A percentile compares a stretch with the other conserved stretches of the same genome.
These are phyloP conservation scores for Mionectes macconnelli DNA, from an alignment of 2,113 vertebrate genomes.

Conservation along the genomic window DNA sequence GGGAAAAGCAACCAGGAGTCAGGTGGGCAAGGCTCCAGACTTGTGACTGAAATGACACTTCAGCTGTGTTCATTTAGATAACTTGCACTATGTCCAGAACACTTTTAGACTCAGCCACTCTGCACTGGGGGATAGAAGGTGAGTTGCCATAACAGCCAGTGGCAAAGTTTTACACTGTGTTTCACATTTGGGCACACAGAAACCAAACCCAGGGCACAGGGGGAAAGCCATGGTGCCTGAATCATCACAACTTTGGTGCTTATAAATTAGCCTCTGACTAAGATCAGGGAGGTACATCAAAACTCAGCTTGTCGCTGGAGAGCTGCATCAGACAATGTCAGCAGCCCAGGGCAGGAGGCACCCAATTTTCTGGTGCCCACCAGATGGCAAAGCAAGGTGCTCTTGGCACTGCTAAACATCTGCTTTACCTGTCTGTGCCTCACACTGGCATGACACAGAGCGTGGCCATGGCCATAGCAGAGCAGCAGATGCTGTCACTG, in stretches of 20 bases:
- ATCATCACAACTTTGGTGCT: neutral
- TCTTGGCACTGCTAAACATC: neutral
- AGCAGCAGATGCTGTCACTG: neutral
- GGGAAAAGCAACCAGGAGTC: neutral
- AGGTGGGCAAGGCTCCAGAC: neutral
- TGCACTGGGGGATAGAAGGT: neutral
- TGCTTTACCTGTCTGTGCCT: neutral
- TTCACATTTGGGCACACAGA: neutral
- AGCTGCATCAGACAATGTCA: neutral
- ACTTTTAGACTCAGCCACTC: neutral
- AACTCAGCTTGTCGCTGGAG: neutral
- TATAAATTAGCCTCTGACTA: neutral
- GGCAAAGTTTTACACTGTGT: neutral
- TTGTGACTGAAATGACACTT: neutral
- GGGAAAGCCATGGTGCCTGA: neutral
- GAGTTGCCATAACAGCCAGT: neutral
- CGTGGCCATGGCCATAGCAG: neutral
- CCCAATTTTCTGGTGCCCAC: fast-evolving
- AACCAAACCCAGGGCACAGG: neutral
- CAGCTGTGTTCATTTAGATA: neutral
- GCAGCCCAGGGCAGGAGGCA: neutral
- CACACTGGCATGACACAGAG: neutral
- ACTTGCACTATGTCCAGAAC: neutral
- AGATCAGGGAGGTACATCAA: neutral
- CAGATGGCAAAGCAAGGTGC: neutral